Percentiles rank a stretch among this genome's conserved stretches.
Evolutionary conservation across 2,888 invertebrate species (phyloP).

Genomic region (Lobophora halterata): DNA sequence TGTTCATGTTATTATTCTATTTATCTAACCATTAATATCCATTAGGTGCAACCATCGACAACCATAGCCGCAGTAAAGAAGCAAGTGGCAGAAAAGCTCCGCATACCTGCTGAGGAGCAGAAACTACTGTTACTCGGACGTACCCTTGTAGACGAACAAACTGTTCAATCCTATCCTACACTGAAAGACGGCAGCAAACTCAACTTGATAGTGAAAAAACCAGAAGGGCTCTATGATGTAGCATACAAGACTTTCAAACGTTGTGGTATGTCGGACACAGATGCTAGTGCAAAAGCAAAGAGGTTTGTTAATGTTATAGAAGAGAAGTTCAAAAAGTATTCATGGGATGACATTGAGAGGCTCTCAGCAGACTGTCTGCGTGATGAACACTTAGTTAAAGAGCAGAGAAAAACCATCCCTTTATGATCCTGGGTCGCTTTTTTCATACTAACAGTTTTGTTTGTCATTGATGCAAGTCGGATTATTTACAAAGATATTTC

Average conservation of each 20-base stretch:
- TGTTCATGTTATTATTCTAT: too few relatives aligned
- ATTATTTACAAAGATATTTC: neutral
- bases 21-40: too few relatives aligned
- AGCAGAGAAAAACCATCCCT: constrained; percentile 9
- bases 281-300: constrained; percentile 82
- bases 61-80: constrained; percentile 86
- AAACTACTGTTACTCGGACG: constrained; percentile 86
- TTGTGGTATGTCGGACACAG: constrained; percentile 80
- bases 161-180: constrained; percentile 84
- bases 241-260: constrained; percentile 81
- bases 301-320: constrained; percentile 79
- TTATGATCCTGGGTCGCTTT: neutral
- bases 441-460: too few relatives aligned
- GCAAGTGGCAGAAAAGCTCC: constrained; percentile 82
- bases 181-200: constrained; percentile 89
- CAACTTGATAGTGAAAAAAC: constrained; percentile 86
- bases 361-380: constrained; percentile 63
- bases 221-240: constrained; percentile 81
- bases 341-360: constrained; percentile 82
- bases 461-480: neutral
- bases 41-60: constrained; percentile 77
- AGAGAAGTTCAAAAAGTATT: constrained; percentile 75
- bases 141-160: constrained; percentile 86
- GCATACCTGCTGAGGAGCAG: constrained; percentile 85
- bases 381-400: constrained; percentile 41